Evolutionary conservation across 2,888 invertebrate genomes (phyloP).

Genomic region (Eupelmus urozonus): DNA sequence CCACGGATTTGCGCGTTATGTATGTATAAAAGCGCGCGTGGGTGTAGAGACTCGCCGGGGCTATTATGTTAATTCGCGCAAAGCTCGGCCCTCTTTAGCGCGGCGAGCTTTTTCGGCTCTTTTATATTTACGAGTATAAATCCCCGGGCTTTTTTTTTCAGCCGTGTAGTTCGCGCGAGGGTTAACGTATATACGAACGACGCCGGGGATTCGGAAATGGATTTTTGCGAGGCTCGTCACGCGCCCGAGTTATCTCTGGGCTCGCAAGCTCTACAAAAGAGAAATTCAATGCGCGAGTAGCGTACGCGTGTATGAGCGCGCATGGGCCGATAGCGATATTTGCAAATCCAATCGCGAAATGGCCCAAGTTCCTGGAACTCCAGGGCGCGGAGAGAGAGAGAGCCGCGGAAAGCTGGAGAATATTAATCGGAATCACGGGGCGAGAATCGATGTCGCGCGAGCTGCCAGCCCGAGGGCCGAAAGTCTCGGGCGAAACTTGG

Average conservation of each 20-base stretch:
- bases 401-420: too few relatives aligned
- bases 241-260: not conserved
- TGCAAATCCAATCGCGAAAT: slow-evolving; percentile 43
- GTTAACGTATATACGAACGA: not conserved
- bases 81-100: not conserved
- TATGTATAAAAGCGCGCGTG: too few relatives aligned
- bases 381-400: too few relatives aligned
- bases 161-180: too few relatives aligned
- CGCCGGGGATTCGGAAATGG: slow-evolving; percentile 10
- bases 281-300: slow-evolving; percentile 21
- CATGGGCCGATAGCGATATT: too few relatives aligned
- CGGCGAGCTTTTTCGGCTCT: not conserved
- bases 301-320: not conserved
- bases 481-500: too few relatives aligned
- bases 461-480: too few relatives aligned
- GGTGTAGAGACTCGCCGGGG: too few relatives aligned
- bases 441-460: slow-evolving; percentile 26
- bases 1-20: too few relatives aligned
- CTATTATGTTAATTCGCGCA: too few relatives aligned
- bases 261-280: not conserved
- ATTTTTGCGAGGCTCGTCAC: slow-evolving; percentile 36
- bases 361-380: not conserved
- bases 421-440: slow-evolving; percentile 40
- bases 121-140: not conserved
- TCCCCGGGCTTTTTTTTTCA: not conserved